phyloP scores from a whole-genome alignment of 2,113 vertebrate species.

The Engraulis encrasicolus region DNA sequence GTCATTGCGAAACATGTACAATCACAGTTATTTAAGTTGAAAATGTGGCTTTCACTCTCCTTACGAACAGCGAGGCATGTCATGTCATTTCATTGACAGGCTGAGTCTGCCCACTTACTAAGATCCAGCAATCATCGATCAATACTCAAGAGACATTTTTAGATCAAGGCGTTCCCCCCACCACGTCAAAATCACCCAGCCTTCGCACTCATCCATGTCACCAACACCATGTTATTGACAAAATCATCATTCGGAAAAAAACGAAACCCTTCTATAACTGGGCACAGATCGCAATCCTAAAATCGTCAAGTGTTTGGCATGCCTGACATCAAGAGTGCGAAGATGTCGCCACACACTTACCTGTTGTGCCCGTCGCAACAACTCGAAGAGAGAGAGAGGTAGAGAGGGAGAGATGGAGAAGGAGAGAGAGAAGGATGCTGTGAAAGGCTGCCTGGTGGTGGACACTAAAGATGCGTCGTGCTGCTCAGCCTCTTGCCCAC shows the following conservation, averaged over 20 bases:
- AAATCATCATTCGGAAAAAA: neutral
- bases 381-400: constrained; percentile 45
- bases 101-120: neutral
- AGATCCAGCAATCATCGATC: neutral
- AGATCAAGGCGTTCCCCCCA: neutral
- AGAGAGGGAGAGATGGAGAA: neutral
- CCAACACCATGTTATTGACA: neutral
- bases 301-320: neutral
- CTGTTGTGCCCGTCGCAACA: constrained; percentile 71
- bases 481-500: constrained; percentile 29
- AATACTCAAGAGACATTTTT: neutral
- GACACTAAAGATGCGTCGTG: constrained; percentile 37
- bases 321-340: neutral
- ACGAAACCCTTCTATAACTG: neutral
- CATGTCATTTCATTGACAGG: neutral
- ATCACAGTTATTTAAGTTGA: neutral
- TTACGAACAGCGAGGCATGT: neutral
- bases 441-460: constrained; percentile 54
- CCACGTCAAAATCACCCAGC: neutral
- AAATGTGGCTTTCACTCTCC: neutral
- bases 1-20: neutral
- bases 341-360: constrained; percentile 59
- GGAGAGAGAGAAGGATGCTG: constrained; percentile 46
- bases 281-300: neutral
- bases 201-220: neutral